A percentile compares a stretch with the other conserved stretches of the same genome.
Evolutionary conservation across 2,113 vertebrate species (phyloP).

Genomic region (Crotalus horridus): DNA sequence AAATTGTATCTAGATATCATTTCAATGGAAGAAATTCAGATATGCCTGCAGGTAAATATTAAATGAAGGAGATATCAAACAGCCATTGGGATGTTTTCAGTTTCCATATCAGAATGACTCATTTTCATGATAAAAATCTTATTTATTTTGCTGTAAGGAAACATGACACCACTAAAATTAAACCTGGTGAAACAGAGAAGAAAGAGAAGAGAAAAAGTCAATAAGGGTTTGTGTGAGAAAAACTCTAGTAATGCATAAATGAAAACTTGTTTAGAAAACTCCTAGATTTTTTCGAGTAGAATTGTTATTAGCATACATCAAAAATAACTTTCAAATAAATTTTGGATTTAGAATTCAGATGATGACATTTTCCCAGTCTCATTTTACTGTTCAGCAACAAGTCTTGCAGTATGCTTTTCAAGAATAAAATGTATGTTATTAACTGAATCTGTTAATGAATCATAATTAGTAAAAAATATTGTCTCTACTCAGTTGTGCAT

Average conservation of each 20-base stretch:
- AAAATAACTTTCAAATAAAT: neutral
- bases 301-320: neutral
- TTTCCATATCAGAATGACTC: constrained; percentile 46
- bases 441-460: neutral
- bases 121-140: constrained; percentile 50
- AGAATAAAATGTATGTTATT: neutral
- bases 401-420: neutral
- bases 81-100: constrained; percentile 40
- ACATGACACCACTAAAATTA: constrained; percentile 31
- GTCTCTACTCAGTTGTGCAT: neutral
- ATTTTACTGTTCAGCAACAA: neutral
- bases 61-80: constrained; percentile 62
- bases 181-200: constrained; percentile 19
- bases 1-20: constrained; percentile 70
- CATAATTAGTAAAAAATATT: neutral
- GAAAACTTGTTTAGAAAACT: neutral
- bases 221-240: neutral
- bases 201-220: neutral
- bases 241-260: neutral
- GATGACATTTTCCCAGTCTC: neutral
- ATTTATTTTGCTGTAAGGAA: constrained; percentile 58
- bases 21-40: constrained; percentile 70
- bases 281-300: neutral
- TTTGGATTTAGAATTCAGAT: neutral
- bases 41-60: constrained; percentile 72